These are phyloP conservation scores for Calameuta filiformis DNA, from an alignment of 2,888 invertebrate species.

Conservation along the genomic window DNA sequence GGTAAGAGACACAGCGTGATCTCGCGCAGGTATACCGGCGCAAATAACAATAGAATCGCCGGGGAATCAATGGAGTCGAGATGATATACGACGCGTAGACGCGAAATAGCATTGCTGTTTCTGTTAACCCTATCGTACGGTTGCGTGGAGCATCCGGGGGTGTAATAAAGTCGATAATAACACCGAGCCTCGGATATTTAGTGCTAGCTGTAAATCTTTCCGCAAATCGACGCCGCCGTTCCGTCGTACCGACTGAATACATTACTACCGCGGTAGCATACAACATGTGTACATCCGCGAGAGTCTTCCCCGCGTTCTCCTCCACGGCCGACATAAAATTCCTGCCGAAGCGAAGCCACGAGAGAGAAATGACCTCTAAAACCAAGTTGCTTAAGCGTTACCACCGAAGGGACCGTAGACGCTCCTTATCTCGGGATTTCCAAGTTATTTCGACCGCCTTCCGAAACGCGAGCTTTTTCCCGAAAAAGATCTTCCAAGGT, in stretches of 20 bases:
- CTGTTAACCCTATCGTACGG: slow-evolving; percentile 53
- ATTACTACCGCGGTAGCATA: slow-evolving; percentile 48
- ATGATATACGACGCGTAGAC: slow-evolving; percentile 59
- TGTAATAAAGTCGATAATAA: slow-evolving; percentile 61
- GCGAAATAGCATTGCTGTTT: slow-evolving; percentile 54
- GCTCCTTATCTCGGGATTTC: not conserved
- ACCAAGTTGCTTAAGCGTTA: slow-evolving; percentile 33
- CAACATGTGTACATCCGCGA: slow-evolving; percentile 16
- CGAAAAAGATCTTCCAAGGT: not conserved
- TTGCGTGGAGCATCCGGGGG: slow-evolving; percentile 45
- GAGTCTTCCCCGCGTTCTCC: not conserved
- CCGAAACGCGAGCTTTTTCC: not conserved
- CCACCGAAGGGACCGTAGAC: not conserved
- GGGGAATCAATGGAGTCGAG: slow-evolving; percentile 54
- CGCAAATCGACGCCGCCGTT: slow-evolving; percentile 56
- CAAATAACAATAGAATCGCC: not conserved
- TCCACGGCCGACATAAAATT: slow-evolving; percentile 36
- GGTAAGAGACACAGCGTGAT: not conserved
- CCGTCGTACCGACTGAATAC: slow-evolving; percentile 50
- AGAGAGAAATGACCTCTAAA: slow-evolving; percentile 38
- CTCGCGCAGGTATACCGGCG: not conserved
- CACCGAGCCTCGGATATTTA: slow-evolving; percentile 58
- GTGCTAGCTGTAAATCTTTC: slow-evolving; percentile 59
- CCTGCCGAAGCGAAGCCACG: slow-evolving; percentile 28
- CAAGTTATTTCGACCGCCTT: not conserved